Base-by-base conservation (phyloP, 1,140 invertebrate genomes). In the Drosophila cardini region DNA sequence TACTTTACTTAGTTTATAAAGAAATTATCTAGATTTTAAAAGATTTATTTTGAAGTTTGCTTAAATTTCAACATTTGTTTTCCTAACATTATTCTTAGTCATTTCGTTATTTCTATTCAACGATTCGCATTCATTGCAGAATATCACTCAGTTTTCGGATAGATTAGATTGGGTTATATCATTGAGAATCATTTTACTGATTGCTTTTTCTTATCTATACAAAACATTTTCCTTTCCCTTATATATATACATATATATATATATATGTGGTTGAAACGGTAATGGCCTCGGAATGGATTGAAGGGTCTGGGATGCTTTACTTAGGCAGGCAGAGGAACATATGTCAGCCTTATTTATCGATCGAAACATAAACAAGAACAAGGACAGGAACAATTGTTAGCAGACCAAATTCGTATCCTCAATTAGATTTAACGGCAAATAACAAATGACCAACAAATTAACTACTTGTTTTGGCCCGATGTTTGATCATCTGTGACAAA, bases 401-500 rank as follows among this genome's bases (percentile, higher is more conserved):
- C 58, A 73, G 38, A 21, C 76, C 11, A 45, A 73, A 70, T 62
- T 68, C 16, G 38, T 46, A 61, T 50, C 16, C 72, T 82, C 82
- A 86, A 87, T 86, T 76, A 79, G 78, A 72, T 78, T 82, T 82
- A 87, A 86, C 83, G 76, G 76, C 83, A 86, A 86, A 79, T 71
- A 82, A 87, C 75, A 86, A 86, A 86, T 86, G 82, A 86, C 82
- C 79, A 87, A 87, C 82, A 87, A 87, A 86, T 86, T 79, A 86
- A 89, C 80, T 89, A 77, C 89, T 80, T 89, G 79, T 80, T 89
- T 26, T 78, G 63, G 11, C 72, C 53, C 56, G 36, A 61, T 87
- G 84, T 87, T 87, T 87, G 84, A 79, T 86, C 84, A 89, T 89
- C 84, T 87, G 84, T 89, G 84, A 84, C 71, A 80, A 87, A 87